Percentiles rank a stretch among this genome's conserved stretches.
phyloP scores from a whole-genome alignment of 2,113 vertebrate species.

The Muscicapa adusta region DNA sequence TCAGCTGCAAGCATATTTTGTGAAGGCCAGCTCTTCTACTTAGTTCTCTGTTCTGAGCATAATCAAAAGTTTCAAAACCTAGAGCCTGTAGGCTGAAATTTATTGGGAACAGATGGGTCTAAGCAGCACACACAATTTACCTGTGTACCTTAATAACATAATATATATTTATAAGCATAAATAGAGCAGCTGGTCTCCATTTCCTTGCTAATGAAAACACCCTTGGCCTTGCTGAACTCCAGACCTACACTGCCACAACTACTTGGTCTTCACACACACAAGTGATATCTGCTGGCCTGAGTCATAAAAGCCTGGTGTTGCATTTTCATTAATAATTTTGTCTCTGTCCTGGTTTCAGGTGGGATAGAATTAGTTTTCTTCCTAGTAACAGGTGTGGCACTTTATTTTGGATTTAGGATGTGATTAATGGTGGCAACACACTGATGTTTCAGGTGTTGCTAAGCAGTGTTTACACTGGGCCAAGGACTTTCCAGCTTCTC shows the following conservation, averaged over 20 bases:
- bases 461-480: background rate
- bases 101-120: conserved; percentile 4
- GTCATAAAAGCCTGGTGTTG: background rate
- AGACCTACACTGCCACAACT: background rate
- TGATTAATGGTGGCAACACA: background rate
- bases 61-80: background rate
- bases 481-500: background rate
- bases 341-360: background rate
- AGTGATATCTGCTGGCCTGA: background rate
- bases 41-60: background rate
- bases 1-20: background rate
- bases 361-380: background rate
- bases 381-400: background rate
- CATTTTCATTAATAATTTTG: background rate
- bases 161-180: background rate
- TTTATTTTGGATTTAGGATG: background rate
- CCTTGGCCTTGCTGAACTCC: background rate
- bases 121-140: background rate
- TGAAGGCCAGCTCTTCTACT: background rate
- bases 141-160: background rate
- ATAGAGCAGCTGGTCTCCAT: background rate
- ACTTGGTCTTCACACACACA: background rate
- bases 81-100: background rate
- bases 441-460: background rate
- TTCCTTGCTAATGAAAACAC: background rate